Evolutionary conservation across 2,888 invertebrate species (phyloP).

Genomic region (Leptinotarsa haldemani): DNA sequence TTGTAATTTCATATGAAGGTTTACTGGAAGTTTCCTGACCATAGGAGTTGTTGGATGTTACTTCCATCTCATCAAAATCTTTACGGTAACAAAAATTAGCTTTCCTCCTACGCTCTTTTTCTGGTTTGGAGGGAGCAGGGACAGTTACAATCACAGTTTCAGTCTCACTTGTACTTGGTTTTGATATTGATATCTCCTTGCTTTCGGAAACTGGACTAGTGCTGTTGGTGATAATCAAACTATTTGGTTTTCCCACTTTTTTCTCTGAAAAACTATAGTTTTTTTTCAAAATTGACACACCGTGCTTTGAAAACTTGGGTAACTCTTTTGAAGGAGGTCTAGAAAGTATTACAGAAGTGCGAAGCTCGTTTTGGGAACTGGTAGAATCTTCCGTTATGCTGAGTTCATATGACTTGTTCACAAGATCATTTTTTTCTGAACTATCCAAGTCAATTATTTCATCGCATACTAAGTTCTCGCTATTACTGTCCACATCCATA

Average conservation of each 20-base stretch:
- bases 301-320: conserved; percentile 63
- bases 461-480: conserved; percentile 64
- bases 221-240: conserved; percentile 47
- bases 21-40: conserved; percentile 55
- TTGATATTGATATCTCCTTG: conserved; percentile 42
- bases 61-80: conserved; percentile 63
- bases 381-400: conserved; percentile 63
- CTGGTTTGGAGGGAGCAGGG: conserved; percentile 50
- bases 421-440: conserved; percentile 51
- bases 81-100: conserved; percentile 62
- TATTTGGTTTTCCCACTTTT: conserved; percentile 50
- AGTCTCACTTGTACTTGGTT: conserved; percentile 40
- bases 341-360: conserved; percentile 49
- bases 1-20: conserved; percentile 50
- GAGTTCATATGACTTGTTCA: conserved; percentile 60
- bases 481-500: conserved; percentile 56
- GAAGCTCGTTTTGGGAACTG: conserved; percentile 66
- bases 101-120: conserved; percentile 62
- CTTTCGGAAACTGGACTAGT: conserved; percentile 57
- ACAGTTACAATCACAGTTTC: conserved; percentile 47
- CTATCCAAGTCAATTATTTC: conserved; percentile 67
- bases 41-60: conserved; percentile 41
- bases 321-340: conserved; percentile 50
- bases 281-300: conserved; percentile 65
- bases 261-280: conserved; percentile 50